Evolutionary conservation across 2,888 invertebrate species (phyloP).

Genomic region (Hemaris fuciformis): DNA sequence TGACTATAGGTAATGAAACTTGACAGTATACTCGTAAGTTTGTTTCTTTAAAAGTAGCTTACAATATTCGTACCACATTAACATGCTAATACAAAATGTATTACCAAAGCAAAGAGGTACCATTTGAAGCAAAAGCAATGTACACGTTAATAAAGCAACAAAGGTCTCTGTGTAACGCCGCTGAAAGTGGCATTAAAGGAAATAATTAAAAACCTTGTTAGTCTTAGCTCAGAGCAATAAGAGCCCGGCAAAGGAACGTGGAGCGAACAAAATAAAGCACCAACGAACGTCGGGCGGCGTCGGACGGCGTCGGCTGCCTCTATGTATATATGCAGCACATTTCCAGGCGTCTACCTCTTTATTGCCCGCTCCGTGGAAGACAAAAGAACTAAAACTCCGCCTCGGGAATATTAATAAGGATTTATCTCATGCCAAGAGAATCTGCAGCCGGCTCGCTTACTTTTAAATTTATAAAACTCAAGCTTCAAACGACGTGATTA

Average conservation of each 20-base stretch:
- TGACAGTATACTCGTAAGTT: too few relatives aligned
- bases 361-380: constrained; percentile 66
- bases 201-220: constrained; percentile 81
- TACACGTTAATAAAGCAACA: constrained; percentile 33
- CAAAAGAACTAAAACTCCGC: constrained; percentile 69
- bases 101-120: background rate
- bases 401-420: constrained; percentile 70
- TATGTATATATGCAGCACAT: constrained; percentile 76
- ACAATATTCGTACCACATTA: background rate
- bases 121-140: constrained; percentile 14
- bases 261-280: constrained; percentile 68
- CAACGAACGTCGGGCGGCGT: constrained; percentile 29
- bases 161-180: constrained; percentile 46
- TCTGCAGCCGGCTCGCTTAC: constrained; percentile 35
- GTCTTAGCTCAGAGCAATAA: constrained; percentile 70
- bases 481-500: constrained; percentile 30
- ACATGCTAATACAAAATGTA: background rate
- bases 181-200: constrained; percentile 75
- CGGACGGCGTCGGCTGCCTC: constrained; percentile 43
- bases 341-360: constrained; percentile 73
- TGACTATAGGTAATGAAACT: too few relatives aligned
- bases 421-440: constrained; percentile 54
- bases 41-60: background rate
- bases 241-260: constrained; percentile 64
- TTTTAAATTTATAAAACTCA: constrained; percentile 49